phyloP scores from a whole-genome alignment of 2,113 vertebrate genomes.

The Tragelaphus scriptus region DNA sequence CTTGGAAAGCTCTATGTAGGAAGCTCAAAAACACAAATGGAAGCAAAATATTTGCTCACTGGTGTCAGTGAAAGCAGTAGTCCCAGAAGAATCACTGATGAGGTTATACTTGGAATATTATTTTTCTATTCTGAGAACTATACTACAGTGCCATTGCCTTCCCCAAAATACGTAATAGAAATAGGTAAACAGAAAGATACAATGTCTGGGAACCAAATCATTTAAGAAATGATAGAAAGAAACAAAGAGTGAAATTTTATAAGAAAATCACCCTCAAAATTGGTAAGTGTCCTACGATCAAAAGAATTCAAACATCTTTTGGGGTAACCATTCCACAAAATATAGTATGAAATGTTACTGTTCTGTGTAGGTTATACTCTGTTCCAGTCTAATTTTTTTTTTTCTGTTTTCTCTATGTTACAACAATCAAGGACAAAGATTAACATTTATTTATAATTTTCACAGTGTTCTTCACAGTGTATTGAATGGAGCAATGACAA shows the following conservation, averaged over 20 bases:
- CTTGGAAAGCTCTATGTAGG: background rate
- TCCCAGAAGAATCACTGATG: background rate
- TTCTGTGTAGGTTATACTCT: background rate
- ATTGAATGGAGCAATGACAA: background rate
- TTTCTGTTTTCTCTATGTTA: background rate
- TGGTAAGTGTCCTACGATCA: background rate
- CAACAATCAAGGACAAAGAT: background rate
- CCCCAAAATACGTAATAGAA: background rate
- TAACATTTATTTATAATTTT: background rate
- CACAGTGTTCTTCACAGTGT: background rate
- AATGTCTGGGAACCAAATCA: background rate
- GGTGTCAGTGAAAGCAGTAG: background rate
- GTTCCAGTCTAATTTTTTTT: background rate
- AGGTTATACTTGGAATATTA: background rate
- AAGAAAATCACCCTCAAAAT: background rate
- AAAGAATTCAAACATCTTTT: background rate
- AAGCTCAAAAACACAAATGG: background rate
- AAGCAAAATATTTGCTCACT: background rate
- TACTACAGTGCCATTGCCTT: too few relatives aligned
- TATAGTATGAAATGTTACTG: background rate
- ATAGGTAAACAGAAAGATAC: background rate
- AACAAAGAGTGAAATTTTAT: background rate
- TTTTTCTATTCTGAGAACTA: background rate
- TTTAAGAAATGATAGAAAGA: background rate
- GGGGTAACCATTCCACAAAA: background rate